phyloP scores from a whole-genome alignment of 2,797 vertebrate genomes.

The Harpagifer antarcticus region DNA sequence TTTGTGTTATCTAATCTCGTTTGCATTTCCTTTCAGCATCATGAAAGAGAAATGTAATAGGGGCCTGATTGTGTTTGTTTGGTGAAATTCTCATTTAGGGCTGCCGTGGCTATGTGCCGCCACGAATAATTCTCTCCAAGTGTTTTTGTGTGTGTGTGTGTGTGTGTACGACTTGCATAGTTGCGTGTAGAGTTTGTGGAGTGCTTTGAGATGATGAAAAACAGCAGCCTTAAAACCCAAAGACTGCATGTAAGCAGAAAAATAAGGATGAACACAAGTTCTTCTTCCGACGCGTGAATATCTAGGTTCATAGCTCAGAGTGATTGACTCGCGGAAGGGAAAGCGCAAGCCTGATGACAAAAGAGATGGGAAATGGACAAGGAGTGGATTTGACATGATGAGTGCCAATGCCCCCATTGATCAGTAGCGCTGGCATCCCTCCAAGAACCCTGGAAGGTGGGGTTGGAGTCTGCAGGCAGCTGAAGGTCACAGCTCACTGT shows the following conservation, averaged over 20 bases:
- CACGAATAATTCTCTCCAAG: conserved; percentile 58
- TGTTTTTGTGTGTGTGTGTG: conserved; percentile 13
- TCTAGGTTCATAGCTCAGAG: conserved; percentile 54
- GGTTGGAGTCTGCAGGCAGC: conserved; percentile 80
- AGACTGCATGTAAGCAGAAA: conserved; percentile 29
- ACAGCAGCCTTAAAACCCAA: conserved; percentile 30
- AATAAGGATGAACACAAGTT: conserved; percentile 64
- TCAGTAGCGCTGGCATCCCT: conserved; percentile 82
- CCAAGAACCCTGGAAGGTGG: conserved; percentile 75
- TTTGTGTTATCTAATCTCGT: conserved; percentile 87
- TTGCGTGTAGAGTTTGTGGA: conserved; percentile 23
- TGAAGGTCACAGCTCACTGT: conserved; percentile 88
- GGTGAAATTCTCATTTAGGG: conserved; percentile 86
- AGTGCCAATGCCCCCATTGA: conserved; percentile 85
- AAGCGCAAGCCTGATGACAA: conserved; percentile 73
- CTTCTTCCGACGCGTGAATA: conserved; percentile 51
- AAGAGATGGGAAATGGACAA: conserved; percentile 76
- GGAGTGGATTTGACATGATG: conserved; percentile 84
- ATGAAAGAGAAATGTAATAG: conserved; percentile 88
- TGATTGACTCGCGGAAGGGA: conserved; percentile 77
- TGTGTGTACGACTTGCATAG: not conserved
- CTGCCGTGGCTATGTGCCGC: conserved; percentile 64
- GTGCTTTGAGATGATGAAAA: conserved; percentile 63
- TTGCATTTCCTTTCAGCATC: conserved; percentile 89
- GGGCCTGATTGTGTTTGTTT: conserved; percentile 88